phyloP scores from a whole-genome alignment of 2,797 vertebrate genomes.

The Scarus forsteni region DNA sequence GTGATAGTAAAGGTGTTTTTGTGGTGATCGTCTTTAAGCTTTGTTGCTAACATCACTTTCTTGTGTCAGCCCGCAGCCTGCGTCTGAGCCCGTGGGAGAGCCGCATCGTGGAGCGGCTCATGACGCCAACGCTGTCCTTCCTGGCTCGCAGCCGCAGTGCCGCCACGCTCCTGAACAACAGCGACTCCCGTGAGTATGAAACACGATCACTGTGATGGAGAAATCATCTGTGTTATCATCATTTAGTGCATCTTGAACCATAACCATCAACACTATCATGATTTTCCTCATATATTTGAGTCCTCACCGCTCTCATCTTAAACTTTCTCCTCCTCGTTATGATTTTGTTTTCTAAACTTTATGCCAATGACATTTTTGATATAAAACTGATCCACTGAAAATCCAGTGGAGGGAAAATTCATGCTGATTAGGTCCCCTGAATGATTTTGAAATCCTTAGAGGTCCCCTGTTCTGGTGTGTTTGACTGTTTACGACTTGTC shows the following conservation, averaged over 20 bases:
- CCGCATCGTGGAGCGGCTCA: conserved; percentile 96
- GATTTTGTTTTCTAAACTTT: no score
- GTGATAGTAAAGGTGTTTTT: neutral
- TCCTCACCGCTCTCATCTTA: neutral
- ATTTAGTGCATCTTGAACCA: neutral
- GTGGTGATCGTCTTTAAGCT: neutral
- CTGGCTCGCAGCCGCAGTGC: conserved; percentile 95
- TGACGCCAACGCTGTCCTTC: conserved; percentile 97
- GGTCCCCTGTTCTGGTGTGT: no score
- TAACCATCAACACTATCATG: no score
- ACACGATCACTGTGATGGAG: neutral
- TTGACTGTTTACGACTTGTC: no score
- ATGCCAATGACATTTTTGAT: no score
- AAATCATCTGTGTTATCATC: neutral
- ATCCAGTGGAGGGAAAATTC: no score
- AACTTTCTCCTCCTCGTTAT: no score
- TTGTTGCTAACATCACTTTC: conserved; percentile 60
- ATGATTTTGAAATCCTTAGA: no score
- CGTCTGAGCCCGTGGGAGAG: conserved; percentile 97
- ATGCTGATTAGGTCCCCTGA: no score
- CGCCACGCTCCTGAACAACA: conserved; percentile 89
- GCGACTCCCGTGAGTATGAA: conserved; percentile 89
- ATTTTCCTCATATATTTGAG: neutral
- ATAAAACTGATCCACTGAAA: no score
- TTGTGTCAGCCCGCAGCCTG: conserved; percentile 91